Conservation (phyloP, 2,113 vertebrate genomes). For the Physeter macrocephalus region DNA sequence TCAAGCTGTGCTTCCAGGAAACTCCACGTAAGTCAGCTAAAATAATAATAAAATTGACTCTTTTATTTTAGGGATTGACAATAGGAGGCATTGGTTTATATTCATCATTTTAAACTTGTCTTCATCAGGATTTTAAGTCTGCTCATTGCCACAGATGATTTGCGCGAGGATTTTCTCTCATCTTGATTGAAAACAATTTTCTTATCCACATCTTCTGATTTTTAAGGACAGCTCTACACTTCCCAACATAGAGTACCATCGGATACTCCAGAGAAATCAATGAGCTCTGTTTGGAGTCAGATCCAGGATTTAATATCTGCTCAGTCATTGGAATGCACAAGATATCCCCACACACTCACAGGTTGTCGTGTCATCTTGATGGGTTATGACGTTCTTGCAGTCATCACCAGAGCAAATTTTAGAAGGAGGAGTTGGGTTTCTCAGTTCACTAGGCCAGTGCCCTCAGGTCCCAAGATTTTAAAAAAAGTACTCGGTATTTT, state of each 20-base stretch:
- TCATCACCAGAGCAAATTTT: not conserved
- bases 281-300: not conserved
- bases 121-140: not conserved
- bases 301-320: not conserved
- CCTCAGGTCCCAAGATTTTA: not conserved
- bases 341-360: not conserved
- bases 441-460: not conserved
- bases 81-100: not conserved
- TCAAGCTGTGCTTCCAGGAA: not conserved
- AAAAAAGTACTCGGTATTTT: not conserved
- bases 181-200: not conserved
- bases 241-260: not conserved
- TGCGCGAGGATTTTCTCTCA: not conserved
- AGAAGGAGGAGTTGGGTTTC: not conserved
- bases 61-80: not conserved
- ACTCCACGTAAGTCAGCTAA: not conserved
- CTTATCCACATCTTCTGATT: not conserved
- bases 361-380: not conserved
- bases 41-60: not conserved
- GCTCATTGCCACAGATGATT: not conserved
- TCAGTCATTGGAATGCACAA: not conserved
- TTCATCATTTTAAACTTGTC: not conserved
- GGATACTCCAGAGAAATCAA: not conserved
- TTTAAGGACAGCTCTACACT: not conserved
- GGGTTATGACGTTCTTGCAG: not conserved